phyloP scores from a whole-genome alignment of 2,113 vertebrate genomes.

The Psophia crepitans region DNA sequence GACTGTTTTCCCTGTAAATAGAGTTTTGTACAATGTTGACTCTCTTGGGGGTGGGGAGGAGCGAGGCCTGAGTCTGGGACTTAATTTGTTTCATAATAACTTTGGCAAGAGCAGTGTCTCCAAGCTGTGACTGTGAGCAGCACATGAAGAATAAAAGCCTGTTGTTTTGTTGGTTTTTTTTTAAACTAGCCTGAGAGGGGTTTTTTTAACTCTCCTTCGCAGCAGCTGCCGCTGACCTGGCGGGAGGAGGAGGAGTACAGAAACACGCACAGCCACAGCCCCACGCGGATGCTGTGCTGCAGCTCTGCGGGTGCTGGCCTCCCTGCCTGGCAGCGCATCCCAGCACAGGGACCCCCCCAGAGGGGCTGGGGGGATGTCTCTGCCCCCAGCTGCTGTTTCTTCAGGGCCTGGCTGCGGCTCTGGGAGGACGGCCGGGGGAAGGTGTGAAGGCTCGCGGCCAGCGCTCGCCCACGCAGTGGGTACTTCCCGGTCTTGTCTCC shows the following conservation, averaged over 20 bases:
- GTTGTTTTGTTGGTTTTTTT: not conserved
- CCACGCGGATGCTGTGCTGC: accelerated
- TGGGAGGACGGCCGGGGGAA: not conserved
- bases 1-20: conserved; percentile 79
- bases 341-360: no score
- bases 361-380: not conserved
- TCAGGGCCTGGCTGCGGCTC: not conserved
- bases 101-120: conserved; percentile 41
- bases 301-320: not conserved
- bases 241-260: not conserved
- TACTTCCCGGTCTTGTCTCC: not conserved
- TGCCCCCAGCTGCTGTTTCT: not conserved
- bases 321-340: accelerated
- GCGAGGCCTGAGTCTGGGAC: conserved; percentile 19
- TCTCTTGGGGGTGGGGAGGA: conserved; percentile 52
- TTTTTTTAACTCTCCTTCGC: not conserved
- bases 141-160: conserved; percentile 69
- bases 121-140: conserved; percentile 33
- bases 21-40: conserved; percentile 76
- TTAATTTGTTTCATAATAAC: conserved; percentile 54
- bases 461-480: not conserved
- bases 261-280: not conserved
- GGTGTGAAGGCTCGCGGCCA: accelerated
- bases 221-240: not conserved
- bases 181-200: conserved; percentile 4